Evolutionary conservation across 2,797 vertebrate species (phyloP), one percentile per base, ranked within the genome.

Genomic region (Schizothorax lantsangensis): DNA sequence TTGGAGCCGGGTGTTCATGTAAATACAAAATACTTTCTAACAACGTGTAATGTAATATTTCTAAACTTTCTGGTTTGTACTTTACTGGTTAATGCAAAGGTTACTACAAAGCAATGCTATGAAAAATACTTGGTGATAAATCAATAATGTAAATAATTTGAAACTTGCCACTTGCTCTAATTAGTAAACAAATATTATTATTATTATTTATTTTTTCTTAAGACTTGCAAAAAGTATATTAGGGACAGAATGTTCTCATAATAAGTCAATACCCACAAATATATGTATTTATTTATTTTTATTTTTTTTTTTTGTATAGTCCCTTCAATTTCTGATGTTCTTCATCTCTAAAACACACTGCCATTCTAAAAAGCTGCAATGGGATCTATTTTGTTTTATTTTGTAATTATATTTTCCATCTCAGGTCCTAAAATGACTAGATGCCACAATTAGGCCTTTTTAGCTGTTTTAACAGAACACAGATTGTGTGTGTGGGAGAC

Each of bases 21-120:
- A 98, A 96, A 98, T 98, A 97, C 84, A 92, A 93, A 94, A 92
- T 95, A 90, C 94, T 97, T 97, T 97, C 94, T 95, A 96, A 96
- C 96, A 95, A 73, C 59, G 88, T 91, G 89, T 88, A n/a, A 89
- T 19, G 83, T 85, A 74, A 85, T 92, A 84, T 87, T 87, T 82
- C 59, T 79, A 79, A 47, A 79, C 54, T 84, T 75, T 79, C 84
- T 95, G 92, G 96, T 97, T 97, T 97, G 94, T 97, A 97, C 93
- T 96, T 94, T 96, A 95, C 92, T 92, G 93, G 66, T 21, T 73
- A 57, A 43, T 82, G 68, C 68, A 95, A 95, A 95, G 95, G 93
- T 92, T 92, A 94, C 95, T 94, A 95, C 93, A 94, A 93, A 96
- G 92, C 94, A 95, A 94, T 89, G 93, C 94, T 92, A 95, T 95